Percentiles rank a stretch among this genome's conserved stretches.
Evolutionary conservation across 2,113 vertebrate genomes (phyloP).

Genomic region (Cariama cristata): DNA sequence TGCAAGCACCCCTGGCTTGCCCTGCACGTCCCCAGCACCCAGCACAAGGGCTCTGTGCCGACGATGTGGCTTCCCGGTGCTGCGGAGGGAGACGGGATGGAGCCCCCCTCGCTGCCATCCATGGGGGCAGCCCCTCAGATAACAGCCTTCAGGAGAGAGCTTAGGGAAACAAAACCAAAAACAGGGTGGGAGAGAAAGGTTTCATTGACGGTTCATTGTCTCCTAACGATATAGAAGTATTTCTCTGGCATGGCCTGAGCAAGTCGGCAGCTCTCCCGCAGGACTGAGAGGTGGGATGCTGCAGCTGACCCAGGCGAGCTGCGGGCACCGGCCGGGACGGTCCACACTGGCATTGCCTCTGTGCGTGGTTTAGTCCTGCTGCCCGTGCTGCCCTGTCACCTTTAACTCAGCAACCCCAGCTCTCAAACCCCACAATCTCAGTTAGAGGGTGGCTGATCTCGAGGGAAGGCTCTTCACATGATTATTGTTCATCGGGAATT

Average conservation of each 20-base stretch:
- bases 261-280: rapidly evolving
- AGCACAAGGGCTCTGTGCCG: background rate
- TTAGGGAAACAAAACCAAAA: rapidly evolving
- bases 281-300: background rate
- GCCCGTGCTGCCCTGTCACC: background rate
- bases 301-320: background rate
- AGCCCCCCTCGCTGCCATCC: background rate
- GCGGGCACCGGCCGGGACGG: rapidly evolving
- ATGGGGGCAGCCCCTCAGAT: rapidly evolving
- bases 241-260: rapidly evolving
- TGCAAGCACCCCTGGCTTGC: background rate
- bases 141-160: background rate
- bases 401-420: rapidly evolving
- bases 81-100: background rate
- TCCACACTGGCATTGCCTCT: rapidly evolving
- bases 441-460: background rate
- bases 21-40: background rate
- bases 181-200: rapidly evolving
- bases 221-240: rapidly evolving
- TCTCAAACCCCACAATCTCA: rapidly evolving
- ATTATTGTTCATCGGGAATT: rapidly evolving
- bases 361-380: rapidly evolving
- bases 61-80: background rate
- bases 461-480: rapidly evolving
- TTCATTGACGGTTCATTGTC: rapidly evolving